Conservation (phyloP, 2,113 vertebrate genomes). For the Chaetodon auriga region DNA sequence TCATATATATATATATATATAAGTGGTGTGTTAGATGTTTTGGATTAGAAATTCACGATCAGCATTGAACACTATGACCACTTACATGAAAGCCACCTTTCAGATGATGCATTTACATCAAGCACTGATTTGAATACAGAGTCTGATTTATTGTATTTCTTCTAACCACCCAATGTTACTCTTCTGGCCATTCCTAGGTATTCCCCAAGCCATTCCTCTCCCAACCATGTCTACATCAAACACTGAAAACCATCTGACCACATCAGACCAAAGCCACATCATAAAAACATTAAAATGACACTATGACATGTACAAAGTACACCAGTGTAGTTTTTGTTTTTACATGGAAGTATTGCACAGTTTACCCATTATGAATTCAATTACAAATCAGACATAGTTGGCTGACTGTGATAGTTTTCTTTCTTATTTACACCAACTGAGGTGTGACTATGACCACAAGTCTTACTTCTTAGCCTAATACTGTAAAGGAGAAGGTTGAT, state of each 20-base stretch:
- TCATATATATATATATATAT: neutral
- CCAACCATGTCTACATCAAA: neutral
- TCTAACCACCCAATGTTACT: neutral
- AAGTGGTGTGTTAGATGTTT: neutral
- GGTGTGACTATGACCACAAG: neutral
- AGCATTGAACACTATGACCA: neutral
- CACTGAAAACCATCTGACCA: neutral
- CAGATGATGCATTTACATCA: conserved; percentile 12
- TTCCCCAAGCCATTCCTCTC: neutral
- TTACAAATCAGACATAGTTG: neutral
- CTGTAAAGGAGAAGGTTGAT: neutral
- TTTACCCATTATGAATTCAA: neutral
- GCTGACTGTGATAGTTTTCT: neutral
- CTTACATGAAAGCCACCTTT: conserved; percentile 3
- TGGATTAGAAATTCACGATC: neutral
- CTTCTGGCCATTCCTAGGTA: neutral
- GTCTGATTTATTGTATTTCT: neutral
- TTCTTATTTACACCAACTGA: neutral
- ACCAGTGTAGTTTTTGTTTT: neutral
- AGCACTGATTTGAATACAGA: neutral
- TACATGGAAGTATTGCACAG: neutral
- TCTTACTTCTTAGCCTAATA: neutral
- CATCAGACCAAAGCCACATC: neutral
- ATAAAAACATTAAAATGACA: neutral
- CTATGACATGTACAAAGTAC: neutral